Evolutionary conservation across 2,797 vertebrate genomes (phyloP).

Genomic region (Microctenopoma stevenorrisi): DNA sequence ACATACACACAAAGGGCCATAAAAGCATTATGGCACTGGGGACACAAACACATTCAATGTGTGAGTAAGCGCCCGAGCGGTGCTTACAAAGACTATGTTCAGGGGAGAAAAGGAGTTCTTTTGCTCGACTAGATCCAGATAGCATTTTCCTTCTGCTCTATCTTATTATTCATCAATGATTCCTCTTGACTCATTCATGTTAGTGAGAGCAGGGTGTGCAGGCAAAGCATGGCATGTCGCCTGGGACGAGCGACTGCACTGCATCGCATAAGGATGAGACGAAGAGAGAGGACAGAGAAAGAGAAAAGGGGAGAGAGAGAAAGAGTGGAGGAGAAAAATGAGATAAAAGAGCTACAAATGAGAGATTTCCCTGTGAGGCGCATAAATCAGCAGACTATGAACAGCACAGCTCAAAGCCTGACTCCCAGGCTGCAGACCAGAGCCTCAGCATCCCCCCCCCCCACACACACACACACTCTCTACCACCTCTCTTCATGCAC

Average conservation of each 20-base stretch:
- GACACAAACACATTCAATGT: constrained; percentile 77
- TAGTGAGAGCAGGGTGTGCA: constrained; percentile 69
- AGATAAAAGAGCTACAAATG: constrained; percentile 83
- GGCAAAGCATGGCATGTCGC: constrained; percentile 73
- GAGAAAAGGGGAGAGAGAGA: constrained; percentile 35
- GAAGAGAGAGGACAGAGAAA: constrained; percentile 62
- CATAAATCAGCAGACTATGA: constrained; percentile 82
- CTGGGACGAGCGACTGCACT: constrained; percentile 77
- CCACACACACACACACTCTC: constrained; percentile 29
- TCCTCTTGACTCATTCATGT: constrained; percentile 78
- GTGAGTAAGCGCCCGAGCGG: constrained; percentile 72
- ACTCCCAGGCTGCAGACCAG: constrained; percentile 74
- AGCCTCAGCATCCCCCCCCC: constrained; percentile 48
- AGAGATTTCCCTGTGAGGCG: constrained; percentile 82
- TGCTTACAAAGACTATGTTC: constrained; percentile 75
- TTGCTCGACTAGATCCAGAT: constrained; percentile 75
- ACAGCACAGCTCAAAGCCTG: constrained; percentile 74
- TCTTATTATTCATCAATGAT: constrained; percentile 79
- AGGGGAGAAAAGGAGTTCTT: constrained; percentile 70
- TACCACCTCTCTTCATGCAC: constrained; percentile 36
- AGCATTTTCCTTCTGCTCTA: constrained; percentile 73
- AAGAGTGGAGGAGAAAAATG: constrained; percentile 53
- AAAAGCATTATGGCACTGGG: constrained; percentile 71
- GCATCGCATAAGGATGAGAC: constrained; percentile 76
- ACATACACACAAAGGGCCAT: constrained; percentile 55